These are phyloP conservation scores for Corythaixoides concolor DNA, from an alignment of 2,113 vertebrate species.

Conservation along the genomic window DNA sequence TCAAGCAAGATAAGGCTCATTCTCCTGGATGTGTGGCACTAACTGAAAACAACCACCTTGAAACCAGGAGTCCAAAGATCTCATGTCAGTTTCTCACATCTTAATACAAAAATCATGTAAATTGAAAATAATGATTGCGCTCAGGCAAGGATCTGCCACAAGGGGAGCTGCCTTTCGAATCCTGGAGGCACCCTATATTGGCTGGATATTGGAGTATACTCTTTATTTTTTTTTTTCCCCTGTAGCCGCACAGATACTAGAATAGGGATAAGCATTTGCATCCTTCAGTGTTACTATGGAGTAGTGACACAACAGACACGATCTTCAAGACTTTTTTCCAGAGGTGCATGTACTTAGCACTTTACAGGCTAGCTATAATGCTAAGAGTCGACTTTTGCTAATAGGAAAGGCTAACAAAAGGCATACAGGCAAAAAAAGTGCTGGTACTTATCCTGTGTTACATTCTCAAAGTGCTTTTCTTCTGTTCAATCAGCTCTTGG, in stretches of 20 bases:
- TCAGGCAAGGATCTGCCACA: neutral
- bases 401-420: neutral
- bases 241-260: neutral
- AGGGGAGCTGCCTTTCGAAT: neutral
- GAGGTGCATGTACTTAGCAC: neutral
- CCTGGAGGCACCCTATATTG: neutral
- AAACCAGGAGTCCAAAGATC: neutral
- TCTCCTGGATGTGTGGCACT: neutral
- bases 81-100: neutral
- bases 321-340: neutral
- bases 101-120: neutral
- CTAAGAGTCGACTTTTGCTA: neutral
- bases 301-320: neutral
- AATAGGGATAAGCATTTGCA: neutral
- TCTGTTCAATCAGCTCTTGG: neutral
- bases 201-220: neutral
- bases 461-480: neutral
- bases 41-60: neutral
- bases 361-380: neutral
- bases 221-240: neutral
- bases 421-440: neutral
- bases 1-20: neutral
- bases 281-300: neutral
- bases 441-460: neutral
- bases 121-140: neutral